Evolutionary conservation across 2,113 vertebrate genomes (phyloP).

Genomic region (Charadrius vociferus): DNA sequence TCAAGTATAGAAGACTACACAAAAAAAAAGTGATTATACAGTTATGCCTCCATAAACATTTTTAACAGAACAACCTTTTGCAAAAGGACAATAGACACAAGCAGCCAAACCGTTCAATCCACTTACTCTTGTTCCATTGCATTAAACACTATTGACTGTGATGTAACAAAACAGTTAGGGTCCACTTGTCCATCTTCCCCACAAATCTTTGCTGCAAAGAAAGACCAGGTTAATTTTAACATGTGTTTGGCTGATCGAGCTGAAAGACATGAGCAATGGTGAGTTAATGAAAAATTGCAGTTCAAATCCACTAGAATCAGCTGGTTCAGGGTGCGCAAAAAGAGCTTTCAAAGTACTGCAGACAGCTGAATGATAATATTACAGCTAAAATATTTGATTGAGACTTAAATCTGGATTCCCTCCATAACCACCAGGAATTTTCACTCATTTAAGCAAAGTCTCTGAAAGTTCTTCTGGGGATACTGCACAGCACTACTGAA

Average conservation of each 20-base stretch:
- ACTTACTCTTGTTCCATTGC: constrained; percentile 97
- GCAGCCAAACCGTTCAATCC: neutral
- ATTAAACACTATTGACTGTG: constrained; percentile 88
- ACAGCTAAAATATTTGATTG: neutral
- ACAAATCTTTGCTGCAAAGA: constrained; percentile 92
- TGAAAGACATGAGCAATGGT: neutral
- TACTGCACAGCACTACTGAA: neutral
- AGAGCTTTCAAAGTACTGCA: neutral
- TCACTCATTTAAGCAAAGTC: neutral
- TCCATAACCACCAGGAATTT: neutral
- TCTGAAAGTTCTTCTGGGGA: neutral
- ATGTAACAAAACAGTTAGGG: constrained; percentile 94
- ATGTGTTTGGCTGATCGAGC: neutral
- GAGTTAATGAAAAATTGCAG: neutral
- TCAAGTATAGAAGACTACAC: neutral
- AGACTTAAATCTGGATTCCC: neutral
- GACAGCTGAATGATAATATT: neutral
- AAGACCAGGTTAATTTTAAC: neutral
- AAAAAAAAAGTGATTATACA: neutral
- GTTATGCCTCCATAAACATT: neutral
- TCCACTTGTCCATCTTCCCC: constrained; percentile 98
- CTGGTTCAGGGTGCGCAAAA: neutral
- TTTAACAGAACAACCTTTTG: neutral
- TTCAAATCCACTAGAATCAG: neutral
- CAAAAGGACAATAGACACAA: neutral